phyloP scores from a whole-genome alignment of 2,113 vertebrate species.

The Bagarius yarrelli region DNA sequence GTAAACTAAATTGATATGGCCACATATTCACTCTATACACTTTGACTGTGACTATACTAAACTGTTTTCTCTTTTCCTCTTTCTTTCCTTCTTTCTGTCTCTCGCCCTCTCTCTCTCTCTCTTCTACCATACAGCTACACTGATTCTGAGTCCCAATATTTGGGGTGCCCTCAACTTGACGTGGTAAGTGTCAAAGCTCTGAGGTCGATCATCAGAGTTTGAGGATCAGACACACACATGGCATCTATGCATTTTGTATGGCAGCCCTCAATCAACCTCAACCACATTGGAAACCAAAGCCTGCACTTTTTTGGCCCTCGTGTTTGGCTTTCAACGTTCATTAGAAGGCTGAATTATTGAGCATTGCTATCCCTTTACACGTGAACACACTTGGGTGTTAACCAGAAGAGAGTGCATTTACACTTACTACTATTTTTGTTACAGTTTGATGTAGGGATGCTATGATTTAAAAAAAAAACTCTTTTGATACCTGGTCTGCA shows the following conservation, averaged over 20 bases:
- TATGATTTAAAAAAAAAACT: too few species aligned
- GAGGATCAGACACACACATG: constrained; percentile 18
- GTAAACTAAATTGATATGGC: too few species aligned
- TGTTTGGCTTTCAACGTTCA: constrained; percentile 86
- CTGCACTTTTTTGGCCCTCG: constrained; percentile 79
- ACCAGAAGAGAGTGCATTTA: constrained; percentile 71
- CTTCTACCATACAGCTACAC: not conserved
- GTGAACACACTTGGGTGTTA: constrained; percentile 65
- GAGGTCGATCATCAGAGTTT: constrained; percentile 21
- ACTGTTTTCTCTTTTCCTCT: too few species aligned
- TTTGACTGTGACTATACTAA: too few species aligned
- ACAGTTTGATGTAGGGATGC: not conserved
- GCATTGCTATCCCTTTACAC: constrained; percentile 81
- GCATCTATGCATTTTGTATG: constrained; percentile 74
- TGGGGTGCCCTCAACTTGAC: not conserved
- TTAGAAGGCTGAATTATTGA: constrained; percentile 89
- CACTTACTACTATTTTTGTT: constrained; percentile 69
- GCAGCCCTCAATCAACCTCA: constrained; percentile 75
- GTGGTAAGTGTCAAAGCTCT: constrained; percentile 9
- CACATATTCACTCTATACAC: too few species aligned
- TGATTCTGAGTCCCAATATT: not conserved
- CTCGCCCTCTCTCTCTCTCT: too few species aligned
- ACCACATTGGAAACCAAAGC: constrained; percentile 79
- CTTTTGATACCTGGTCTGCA: not conserved
- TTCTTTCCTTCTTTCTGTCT: too few species aligned